phyloP scores from a whole-genome alignment of 2,797 vertebrate species.

The Spea hammondii region DNA sequence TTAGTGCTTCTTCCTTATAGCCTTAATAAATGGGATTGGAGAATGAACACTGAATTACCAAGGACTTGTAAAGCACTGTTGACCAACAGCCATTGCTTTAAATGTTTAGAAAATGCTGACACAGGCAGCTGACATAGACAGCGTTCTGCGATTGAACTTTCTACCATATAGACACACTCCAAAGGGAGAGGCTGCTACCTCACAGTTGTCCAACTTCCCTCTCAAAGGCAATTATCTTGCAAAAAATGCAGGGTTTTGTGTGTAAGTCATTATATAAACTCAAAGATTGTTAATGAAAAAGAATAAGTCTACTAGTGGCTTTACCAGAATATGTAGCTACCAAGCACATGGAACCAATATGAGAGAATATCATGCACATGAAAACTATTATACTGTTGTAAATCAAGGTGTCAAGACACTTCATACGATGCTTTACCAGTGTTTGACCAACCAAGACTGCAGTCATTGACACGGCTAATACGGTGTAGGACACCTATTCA shows the following conservation, averaged over 20 bases:
- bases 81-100: constrained; percentile 18
- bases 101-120: constrained; percentile 26
- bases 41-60: constrained; percentile 23
- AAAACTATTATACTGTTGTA: no score
- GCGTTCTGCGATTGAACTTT: not conserved
- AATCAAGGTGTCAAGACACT: no score
- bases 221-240: not conserved
- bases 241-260: not conserved
- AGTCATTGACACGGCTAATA: no score
- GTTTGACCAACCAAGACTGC: no score
- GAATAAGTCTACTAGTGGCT: no score
- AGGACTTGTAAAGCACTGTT: constrained; percentile 14
- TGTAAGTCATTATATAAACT: not conserved
- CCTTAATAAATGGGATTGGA: constrained; percentile 21
- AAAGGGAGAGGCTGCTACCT: not conserved
- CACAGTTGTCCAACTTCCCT: not conserved
- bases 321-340: no score
- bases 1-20: constrained; percentile 7
- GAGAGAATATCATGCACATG: no score
- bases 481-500: no score
- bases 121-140: constrained; percentile 1
- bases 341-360: no score
- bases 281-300: no score
- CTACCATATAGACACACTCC: not conserved
- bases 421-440: no score